Conservation (phyloP, 2,888 invertebrate genomes). For the Melieria crassipennis region DNA sequence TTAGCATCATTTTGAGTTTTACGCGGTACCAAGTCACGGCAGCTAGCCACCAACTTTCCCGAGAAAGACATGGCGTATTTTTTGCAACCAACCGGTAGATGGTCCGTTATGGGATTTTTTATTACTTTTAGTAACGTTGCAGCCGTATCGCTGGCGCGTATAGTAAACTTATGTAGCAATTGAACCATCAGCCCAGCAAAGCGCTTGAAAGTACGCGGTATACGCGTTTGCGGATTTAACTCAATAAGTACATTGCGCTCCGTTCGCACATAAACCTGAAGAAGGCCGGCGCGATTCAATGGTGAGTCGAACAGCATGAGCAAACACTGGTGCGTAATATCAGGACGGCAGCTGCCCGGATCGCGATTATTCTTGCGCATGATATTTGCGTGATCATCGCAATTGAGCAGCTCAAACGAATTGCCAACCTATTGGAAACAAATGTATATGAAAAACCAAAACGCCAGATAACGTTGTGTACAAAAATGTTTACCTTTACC, state of each 20-base stretch:
- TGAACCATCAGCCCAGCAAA: conserved; percentile 99
- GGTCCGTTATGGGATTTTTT: conserved; percentile 94
- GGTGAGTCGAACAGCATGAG: conserved; percentile 98
- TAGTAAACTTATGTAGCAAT: conserved; percentile 92
- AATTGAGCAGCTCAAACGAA: conserved; percentile 89
- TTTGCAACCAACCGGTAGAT: conserved; percentile 92
- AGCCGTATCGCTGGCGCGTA: conserved; percentile 89
- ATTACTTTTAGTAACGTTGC: conserved; percentile 94
- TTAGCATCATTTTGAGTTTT: conserved; percentile 33
- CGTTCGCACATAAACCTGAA: conserved; percentile 95
- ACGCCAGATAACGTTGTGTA: too few relatives aligned
- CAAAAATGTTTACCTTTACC: conserved; percentile 79
- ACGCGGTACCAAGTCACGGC: conserved; percentile 80
- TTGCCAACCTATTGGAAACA: conserved; percentile 76
- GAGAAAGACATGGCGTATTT: conserved; percentile 93
- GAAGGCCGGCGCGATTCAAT: conserved; percentile 90
- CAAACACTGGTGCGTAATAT: conserved; percentile 97
- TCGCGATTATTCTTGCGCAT: conserved; percentile 88
- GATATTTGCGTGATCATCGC: conserved; percentile 89
- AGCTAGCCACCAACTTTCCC: conserved; percentile 75
- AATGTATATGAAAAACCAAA: background rate
- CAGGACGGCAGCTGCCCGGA: conserved; percentile 90
- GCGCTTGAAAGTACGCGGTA: conserved; percentile 95
- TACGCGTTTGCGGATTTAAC: conserved; percentile 95
- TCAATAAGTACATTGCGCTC: conserved; percentile 93